Evolutionary conservation across 35 echinoderm and acorn worm species (phyloP), one percentile per base, ranked within the genome.

Genomic region (Apostichopus parvimensis): DNA sequence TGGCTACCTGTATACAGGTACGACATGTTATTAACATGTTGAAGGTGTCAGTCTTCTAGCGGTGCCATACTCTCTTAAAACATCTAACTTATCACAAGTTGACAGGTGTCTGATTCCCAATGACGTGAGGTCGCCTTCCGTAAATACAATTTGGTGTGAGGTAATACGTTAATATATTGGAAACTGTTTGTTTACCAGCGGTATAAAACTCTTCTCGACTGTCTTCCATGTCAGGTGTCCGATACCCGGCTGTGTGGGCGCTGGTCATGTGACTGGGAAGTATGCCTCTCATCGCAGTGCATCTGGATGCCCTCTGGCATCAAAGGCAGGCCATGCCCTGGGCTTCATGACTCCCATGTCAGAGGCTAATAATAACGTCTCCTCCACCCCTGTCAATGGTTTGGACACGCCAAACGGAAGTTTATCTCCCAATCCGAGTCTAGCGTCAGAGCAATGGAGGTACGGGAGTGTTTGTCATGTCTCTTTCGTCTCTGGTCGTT

Each of bases 211-310:
- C 21, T 18, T 65, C 76, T 9, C 11, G 58, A 60, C 58, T 65
- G 28, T 60, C 56, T 79, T 6, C 65, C 56, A 56, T 66, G 45
- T 10, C 52, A 99, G 97, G 68, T 99, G 97, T 84, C 97, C 97
- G 13, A 91, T 99, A 25, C 93, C 93, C 77, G 95, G 95, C 71
- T 99, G 97, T 90, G 97, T 96, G 54, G 97, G 97, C 6, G 93
- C 95, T 1, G 97, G 97, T 94, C 97, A 99, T 92, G 91, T 99
- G 59, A 99, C 97, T 8, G 93, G 95, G 77, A 99, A 99, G 93
- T 99, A 99, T 59, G 93, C 95, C 73, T 96, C 97, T 5, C 97
- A 99, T 79, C 97, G 97, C 52, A 99, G 97, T 73, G 97, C 97
- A 15, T 99, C 97, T 14, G 97, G 97, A 8, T 99, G 97, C 53